Base-by-base conservation (phyloP, 2,888 invertebrate genomes). In the Arctia plantaginis region DNA sequence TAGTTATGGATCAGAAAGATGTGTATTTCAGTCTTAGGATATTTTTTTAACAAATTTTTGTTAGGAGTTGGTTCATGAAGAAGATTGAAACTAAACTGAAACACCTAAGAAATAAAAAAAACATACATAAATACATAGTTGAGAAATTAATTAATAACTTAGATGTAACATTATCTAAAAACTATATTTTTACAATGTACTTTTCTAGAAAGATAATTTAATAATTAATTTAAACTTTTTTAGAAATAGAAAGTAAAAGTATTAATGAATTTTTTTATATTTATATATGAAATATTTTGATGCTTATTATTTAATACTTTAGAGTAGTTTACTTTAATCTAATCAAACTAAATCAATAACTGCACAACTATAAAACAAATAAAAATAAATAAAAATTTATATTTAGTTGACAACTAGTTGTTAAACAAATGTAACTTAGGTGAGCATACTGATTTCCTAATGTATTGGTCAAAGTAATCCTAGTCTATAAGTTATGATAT, bases 401-500 rank as follows among this genome's bases (percentile, higher is more conserved):
- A 44, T n/a, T 51, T 23, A 51, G 55, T 55, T n/a, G 27, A 64
- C n/a, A 65, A 20, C 47, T 39, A 69, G 12, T 65, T 73, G 30
- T 62, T 30, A 47, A 62, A 35, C 44, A 39, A 74, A 62, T 71
- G 65, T 67, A 59, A 66, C 44, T 67, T 72, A 77, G 71, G 71
- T 75, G 79, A 76, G 66, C 77, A 77, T 77, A 70, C 72, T 81
- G 71, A 78, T 75, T 81, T 79, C 74, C 35, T 80, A 79, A 80
- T 79, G 79, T 82, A 84, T 86, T 84, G 84, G 80, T 78, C 81
- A 84, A 87, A 81, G 82, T 84, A 81, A 82, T 80, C 78, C 77
- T 75, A 78, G 67, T 86, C 87, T 91, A 90, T 89, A 86, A 89
- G 92, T 91, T 93, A 93, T 90, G 92, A 91, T 79, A 79, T 92